These are phyloP conservation scores for Leptinotarsa lineolata DNA, from an alignment of 1,140 invertebrate species.

Conservation along the genomic window DNA sequence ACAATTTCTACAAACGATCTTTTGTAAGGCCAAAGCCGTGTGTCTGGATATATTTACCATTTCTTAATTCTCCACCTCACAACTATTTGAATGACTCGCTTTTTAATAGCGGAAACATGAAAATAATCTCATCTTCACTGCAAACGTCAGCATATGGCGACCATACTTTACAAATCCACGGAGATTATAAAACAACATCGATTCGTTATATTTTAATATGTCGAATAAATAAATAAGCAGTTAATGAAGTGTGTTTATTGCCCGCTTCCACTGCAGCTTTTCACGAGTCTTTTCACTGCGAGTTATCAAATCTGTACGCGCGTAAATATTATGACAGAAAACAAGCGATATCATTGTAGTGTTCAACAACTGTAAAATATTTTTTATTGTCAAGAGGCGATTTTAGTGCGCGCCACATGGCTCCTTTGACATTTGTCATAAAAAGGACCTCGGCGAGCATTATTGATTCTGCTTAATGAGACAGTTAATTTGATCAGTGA, in stretches of 20 bases:
- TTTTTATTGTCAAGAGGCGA: slow-evolving; percentile 24
- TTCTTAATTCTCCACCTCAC: no score
- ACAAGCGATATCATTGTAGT: slow-evolving; percentile 29
- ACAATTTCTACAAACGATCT: no score
- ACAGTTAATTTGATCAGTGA: slow-evolving; percentile 1
- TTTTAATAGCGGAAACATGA: no score
- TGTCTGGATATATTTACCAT: no score
- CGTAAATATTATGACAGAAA: slow-evolving; percentile 34
- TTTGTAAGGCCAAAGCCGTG: no score
- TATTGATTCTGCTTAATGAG: slow-evolving; percentile 24
- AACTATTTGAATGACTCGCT: no score
- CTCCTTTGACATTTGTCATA: slow-evolving; percentile 18
- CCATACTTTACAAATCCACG: slow-evolving; percentile 17
- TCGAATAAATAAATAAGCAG: slow-evolving; percentile 22
- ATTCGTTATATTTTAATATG: slow-evolving; percentile 23
- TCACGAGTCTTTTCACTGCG: not conserved
- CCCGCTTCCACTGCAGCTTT: not conserved
- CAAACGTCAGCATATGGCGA: slow-evolving; percentile 16
- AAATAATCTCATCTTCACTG: not conserved
- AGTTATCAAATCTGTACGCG: not conserved
- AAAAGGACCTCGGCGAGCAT: not conserved
- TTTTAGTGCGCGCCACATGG: slow-evolving; percentile 24
- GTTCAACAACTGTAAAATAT: slow-evolving; percentile 33
- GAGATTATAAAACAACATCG: slow-evolving; percentile 28
- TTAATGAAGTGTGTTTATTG: slow-evolving; percentile 30